Conservation (phyloP, 2,113 vertebrate species). For the Delphinapterus leucas region DNA sequence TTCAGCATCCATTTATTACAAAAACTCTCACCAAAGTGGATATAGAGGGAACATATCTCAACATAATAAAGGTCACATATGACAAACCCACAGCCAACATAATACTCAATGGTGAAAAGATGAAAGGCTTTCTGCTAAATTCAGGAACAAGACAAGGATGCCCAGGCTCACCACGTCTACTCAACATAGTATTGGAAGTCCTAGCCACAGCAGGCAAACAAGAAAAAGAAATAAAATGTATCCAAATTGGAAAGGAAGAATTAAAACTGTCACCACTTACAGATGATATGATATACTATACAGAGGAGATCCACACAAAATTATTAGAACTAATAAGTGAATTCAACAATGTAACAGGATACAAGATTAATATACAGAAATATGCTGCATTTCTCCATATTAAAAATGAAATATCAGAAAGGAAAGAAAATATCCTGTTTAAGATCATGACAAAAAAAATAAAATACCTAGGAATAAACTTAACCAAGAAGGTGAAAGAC, state of each 20-base stretch:
- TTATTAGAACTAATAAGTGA: not conserved
- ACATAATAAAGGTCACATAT: not conserved
- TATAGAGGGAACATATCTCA: not conserved
- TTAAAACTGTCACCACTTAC: not conserved
- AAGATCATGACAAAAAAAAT: not conserved
- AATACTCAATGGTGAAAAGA: not conserved
- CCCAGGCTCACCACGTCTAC: not conserved
- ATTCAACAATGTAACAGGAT: not conserved
- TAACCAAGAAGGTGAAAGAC: not conserved
- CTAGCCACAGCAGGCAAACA: not conserved
- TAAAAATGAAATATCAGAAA: not conserved
- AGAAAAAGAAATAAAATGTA: not conserved
- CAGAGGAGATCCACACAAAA: not conserved
- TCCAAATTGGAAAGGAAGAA: not conserved
- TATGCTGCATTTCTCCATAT: not conserved
- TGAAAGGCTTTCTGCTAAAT: not conserved
- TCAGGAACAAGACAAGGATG: not conserved
- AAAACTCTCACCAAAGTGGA: not conserved
- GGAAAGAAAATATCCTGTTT: not conserved
- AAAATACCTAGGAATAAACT: not conserved
- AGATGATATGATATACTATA: not conserved
- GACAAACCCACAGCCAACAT: not conserved
- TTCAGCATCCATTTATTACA: not conserved
- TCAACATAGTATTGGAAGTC: not conserved
- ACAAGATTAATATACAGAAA: not conserved